Percentiles rank a stretch among this genome's conserved stretches.
These are phyloP conservation scores for Platerodrilus igneus DNA, from an alignment of 2,888 invertebrate species.

Conservation along the genomic window DNA sequence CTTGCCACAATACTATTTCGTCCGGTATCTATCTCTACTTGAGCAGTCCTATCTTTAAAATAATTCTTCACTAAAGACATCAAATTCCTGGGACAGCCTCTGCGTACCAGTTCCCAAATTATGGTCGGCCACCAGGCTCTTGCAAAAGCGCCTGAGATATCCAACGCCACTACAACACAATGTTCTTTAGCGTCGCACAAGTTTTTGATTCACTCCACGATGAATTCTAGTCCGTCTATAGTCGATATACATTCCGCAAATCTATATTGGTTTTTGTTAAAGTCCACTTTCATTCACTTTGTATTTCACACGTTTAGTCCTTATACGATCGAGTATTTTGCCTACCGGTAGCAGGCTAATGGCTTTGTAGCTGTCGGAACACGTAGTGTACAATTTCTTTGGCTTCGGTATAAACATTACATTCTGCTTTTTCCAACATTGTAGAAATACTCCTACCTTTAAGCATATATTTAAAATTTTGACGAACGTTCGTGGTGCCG, in stretches of 20 bases:
- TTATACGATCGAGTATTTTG: constrained; percentile 6
- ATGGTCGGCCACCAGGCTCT: too few species aligned
- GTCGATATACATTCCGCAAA: background rate
- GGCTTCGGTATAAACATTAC: constrained; percentile 9
- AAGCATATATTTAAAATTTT: constrained; percentile 12
- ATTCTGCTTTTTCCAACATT: constrained; percentile 9
- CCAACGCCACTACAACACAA: constrained; percentile 16
- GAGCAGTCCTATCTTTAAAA: too few species aligned
- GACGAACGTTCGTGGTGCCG: background rate
- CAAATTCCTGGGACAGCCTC: constrained; percentile 16
- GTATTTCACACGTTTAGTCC: background rate
- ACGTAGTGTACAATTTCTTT: constrained; percentile 4
- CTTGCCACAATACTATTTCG: too few species aligned
- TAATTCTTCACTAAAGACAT: background rate
- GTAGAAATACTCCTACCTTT: constrained; percentile 8
- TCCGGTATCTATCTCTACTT: too few species aligned
- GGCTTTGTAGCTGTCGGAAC: constrained; percentile 3
- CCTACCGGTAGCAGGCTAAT: constrained; percentile 15
- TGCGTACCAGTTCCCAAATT: too few species aligned
- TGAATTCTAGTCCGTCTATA: constrained; percentile 7
- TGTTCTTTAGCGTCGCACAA: constrained; percentile 12
- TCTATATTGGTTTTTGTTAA: too few species aligned
- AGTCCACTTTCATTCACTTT: too few species aligned
- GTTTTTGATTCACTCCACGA: background rate
- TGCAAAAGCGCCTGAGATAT: too few species aligned